Percentiles rank a stretch among this genome's conserved stretches.
Evolutionary conservation across 2,113 vertebrate genomes (phyloP).

Genomic region (Anthoscopus minutus): DNA sequence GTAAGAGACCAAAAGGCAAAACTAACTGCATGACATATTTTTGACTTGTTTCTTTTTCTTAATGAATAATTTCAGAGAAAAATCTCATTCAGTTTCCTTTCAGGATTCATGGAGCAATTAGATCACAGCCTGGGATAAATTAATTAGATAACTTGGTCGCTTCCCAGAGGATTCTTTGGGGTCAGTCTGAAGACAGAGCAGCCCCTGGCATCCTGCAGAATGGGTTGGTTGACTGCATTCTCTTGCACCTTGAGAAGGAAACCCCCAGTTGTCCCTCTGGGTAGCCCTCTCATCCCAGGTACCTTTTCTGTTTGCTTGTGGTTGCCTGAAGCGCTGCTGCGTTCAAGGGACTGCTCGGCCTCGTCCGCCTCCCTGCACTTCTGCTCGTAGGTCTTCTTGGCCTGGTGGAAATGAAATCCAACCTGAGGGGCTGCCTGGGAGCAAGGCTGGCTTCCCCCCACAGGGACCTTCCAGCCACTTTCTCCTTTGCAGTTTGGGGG

Average conservation of each 20-base stretch:
- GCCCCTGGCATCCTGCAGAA: not conserved
- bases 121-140: not conserved
- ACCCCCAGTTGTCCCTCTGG: not conserved
- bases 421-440: not conserved
- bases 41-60: not conserved
- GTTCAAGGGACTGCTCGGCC: slow-evolving; percentile 77
- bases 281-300: not conserved
- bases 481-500: not conserved
- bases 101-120: not conserved
- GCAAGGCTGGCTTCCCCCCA: not conserved
- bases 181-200: not conserved
- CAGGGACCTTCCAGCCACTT: not conserved
- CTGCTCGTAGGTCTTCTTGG: slow-evolving; percentile 87
- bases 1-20: not conserved
- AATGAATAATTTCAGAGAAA: not conserved
- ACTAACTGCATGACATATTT: not conserved
- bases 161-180: not conserved
- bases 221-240: not conserved
- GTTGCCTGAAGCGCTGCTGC: slow-evolving; percentile 69
- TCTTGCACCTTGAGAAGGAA: not conserved
- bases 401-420: slow-evolving; percentile 63
- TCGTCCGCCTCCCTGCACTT: slow-evolving; percentile 89
- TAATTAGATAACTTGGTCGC: not conserved
- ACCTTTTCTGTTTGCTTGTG: slow-evolving; percentile 92
- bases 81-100: not conserved